Evolutionary conservation across 2,888 invertebrate species (phyloP).

Genomic region (Heliconius erato): DNA sequence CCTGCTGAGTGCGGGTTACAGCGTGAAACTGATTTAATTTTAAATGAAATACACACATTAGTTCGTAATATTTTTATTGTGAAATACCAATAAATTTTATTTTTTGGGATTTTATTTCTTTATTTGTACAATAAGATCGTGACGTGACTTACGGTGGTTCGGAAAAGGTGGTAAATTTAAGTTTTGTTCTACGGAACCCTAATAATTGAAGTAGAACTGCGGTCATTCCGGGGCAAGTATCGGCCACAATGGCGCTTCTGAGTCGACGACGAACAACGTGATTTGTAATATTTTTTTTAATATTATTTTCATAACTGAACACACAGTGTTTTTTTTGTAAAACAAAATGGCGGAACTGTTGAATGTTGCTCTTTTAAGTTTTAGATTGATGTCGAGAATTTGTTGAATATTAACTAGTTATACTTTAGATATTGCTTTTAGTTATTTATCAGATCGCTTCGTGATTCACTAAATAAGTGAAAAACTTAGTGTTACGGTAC

Average conservation of each 20-base stretch:
- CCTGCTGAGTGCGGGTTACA: no score
- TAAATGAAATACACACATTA: not conserved
- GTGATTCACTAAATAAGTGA: no score
- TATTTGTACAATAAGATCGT: no score
- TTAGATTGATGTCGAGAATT: not conserved
- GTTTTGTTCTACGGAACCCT: not conserved
- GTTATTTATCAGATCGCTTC: not conserved
- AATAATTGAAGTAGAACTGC: constrained; percentile 39
- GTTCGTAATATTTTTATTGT: not conserved
- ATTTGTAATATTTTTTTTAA: constrained; percentile 21
- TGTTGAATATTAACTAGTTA: not conserved
- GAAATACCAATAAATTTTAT: no score
- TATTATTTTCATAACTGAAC: not conserved
- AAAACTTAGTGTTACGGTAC: not conserved
- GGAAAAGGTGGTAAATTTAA: not conserved
- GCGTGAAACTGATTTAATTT: no score
- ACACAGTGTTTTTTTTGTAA: not conserved
- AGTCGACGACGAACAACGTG: constrained; percentile 6
- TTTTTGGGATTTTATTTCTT: no score
- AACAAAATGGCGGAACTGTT: not conserved
- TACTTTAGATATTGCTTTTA: not conserved
- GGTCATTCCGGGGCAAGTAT: constrained; percentile 31
- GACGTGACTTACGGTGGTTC: no score
- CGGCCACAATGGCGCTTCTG: constrained; percentile 27
- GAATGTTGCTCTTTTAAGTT: constrained; percentile 10